These are phyloP conservation scores for Lepidurus apus DNA, from an alignment of 1,140 invertebrate species.

Conservation along the genomic window DNA sequence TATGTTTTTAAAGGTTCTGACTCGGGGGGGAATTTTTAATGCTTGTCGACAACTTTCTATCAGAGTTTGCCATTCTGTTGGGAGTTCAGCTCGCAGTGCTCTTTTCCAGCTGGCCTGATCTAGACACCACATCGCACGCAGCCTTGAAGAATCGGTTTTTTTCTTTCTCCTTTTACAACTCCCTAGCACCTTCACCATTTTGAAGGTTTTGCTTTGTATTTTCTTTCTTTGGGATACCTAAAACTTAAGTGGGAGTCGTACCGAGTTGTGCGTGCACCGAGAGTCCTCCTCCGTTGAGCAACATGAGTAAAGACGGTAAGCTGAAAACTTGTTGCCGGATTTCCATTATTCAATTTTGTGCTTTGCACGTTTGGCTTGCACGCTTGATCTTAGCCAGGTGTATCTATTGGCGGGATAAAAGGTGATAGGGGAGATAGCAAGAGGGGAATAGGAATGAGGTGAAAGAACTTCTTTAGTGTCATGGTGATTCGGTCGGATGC, in stretches of 20 bases:
- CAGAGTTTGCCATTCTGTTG: not conserved
- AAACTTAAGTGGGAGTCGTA: not conserved
- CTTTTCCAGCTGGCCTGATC: not conserved
- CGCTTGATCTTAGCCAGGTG: not conserved
- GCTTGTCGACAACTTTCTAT: not conserved
- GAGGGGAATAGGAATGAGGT: not conserved
- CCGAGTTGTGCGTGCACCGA: slow-evolving; percentile 16
- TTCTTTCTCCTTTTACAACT: not conserved
- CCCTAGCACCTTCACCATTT: not conserved
- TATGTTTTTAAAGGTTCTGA: not conserved
- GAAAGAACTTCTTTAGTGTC: not conserved
- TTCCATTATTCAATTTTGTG: not conserved
- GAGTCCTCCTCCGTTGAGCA: not conserved
- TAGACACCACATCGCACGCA: not conserved
- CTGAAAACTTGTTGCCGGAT: not conserved
- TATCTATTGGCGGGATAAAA: not conserved
- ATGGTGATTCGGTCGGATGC: not conserved
- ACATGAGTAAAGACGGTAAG: slow-evolving; percentile 18
- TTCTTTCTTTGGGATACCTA: not conserved
- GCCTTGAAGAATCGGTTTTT: not conserved
- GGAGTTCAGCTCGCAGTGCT: not conserved
- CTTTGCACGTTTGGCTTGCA: not conserved
- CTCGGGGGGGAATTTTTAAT: not conserved
- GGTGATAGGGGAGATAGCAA: not conserved
- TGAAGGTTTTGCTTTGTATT: not conserved